Evolutionary conservation across 2,888 invertebrate species (phyloP).

Genomic region (Caenorhabditis sp.): DNA sequence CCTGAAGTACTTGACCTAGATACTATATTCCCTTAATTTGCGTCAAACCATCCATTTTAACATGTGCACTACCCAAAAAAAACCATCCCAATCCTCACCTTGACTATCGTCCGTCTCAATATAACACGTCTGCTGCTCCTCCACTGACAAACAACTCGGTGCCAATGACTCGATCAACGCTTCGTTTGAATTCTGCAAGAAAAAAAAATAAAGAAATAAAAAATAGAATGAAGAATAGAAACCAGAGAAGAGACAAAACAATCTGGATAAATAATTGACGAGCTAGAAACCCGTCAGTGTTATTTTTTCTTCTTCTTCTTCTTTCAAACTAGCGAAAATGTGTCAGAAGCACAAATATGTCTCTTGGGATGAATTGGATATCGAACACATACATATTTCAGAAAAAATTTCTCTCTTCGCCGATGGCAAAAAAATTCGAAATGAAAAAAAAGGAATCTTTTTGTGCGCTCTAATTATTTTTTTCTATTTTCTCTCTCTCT

Average conservation of each 20-base stretch:
- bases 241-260: too few relatives aligned
- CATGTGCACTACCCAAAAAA: too few relatives aligned
- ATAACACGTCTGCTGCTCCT: slow-evolving; percentile 55
- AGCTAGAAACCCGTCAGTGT: too few relatives aligned
- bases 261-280: too few relatives aligned
- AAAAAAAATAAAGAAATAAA: not conserved
- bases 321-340: not conserved
- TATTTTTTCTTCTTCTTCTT: too few relatives aligned
- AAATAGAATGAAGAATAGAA: not conserved
- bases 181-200: slow-evolving; percentile 48
- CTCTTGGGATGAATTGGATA: not conserved
- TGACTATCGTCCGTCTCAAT: slow-evolving; percentile 50
- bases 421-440: not conserved
- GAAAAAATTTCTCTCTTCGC: not conserved
- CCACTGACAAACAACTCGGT: slow-evolving; percentile 53
- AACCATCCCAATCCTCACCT: slow-evolving; percentile 28
- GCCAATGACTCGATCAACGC: slow-evolving; percentile 57
- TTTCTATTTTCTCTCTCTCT: not conserved
- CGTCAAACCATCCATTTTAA: too few relatives aligned
- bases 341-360: not conserved
- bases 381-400: not conserved
- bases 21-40: too few relatives aligned
- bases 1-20: too few relatives aligned
- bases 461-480: not conserved
- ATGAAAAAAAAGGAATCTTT: not conserved